Evolutionary conservation across 2,888 invertebrate genomes (phyloP).

Genomic region (Euspilapteryx auroguttella): DNA sequence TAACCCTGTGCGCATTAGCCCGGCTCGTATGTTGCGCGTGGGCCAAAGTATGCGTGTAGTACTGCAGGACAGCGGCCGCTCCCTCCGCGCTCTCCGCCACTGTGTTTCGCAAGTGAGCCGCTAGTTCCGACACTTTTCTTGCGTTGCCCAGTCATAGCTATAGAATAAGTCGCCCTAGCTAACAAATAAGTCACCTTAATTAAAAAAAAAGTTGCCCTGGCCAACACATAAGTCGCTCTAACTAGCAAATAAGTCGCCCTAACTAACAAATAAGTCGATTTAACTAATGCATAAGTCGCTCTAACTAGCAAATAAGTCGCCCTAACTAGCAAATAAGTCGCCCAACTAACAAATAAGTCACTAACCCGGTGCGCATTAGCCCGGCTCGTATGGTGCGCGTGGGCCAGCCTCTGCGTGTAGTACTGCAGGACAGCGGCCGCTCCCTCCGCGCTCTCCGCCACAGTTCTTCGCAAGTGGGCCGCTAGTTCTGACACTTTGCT

Average conservation of each 20-base stretch:
- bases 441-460: slow-evolving; percentile 52
- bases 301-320: no score
- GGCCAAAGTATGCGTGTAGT: slow-evolving; percentile 82
- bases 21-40: slow-evolving; percentile 80
- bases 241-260: no score
- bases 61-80: slow-evolving; percentile 85
- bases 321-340: no score
- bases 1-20: slow-evolving; percentile 70
- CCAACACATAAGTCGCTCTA: no score
- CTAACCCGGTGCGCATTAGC: slow-evolving; percentile 80
- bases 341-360: no score
- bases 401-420: slow-evolving; percentile 82
- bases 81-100: slow-evolving; percentile 53
- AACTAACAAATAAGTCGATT: no score
- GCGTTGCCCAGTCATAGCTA: no score
- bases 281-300: no score
- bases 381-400: slow-evolving; percentile 76
- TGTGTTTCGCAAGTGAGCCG: slow-evolving; percentile 58
- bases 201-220: no score
- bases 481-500: slow-evolving; percentile 69
- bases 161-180: no score
- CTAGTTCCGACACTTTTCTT: slow-evolving; percentile 68
- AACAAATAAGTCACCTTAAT: no score
- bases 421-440: slow-evolving; percentile 89
- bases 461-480: slow-evolving; percentile 56